A percentile compares a stretch with the other conserved stretches of the same genome.
These are phyloP conservation scores for Zonitis immaculata DNA, from an alignment of 2,888 invertebrate genomes.

Conservation along the genomic window DNA sequence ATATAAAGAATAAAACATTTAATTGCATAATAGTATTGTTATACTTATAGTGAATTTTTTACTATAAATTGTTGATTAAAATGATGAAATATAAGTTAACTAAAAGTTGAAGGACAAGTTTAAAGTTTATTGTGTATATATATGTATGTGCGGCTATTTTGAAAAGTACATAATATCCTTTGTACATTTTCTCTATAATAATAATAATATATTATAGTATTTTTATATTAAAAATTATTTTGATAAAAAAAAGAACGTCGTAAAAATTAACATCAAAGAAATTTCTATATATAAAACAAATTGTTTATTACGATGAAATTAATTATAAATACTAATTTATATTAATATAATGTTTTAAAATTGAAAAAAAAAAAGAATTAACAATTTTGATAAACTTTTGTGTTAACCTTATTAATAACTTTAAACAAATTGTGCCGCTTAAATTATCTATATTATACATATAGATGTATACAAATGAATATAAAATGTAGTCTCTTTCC, in stretches of 20 bases:
- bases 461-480: too few species aligned
- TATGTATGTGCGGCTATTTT: background rate
- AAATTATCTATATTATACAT: too few species aligned
- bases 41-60: background rate
- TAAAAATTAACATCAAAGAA: background rate
- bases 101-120: conserved; percentile 4
- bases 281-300: background rate
- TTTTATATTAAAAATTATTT: too few species aligned
- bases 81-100: background rate
- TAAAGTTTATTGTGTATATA: too few species aligned
- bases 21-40: too few species aligned
- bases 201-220: too few species aligned
- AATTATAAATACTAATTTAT: conserved; percentile 11
- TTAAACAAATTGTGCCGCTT: conserved; percentile 7
- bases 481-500: too few species aligned
- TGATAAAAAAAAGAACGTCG: too few species aligned
- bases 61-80: background rate
- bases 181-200: too few species aligned
- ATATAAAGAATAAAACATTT: too few species aligned
- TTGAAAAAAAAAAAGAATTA: conserved; percentile 8
- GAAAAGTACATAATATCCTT: too few species aligned
- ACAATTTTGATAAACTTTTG: conserved; percentile 11
- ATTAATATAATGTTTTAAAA: too few species aligned
- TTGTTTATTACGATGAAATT: conserved; percentile 11
- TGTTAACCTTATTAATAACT: background rate